A percentile compares a stretch with the other conserved stretches of the same genome.
phyloP scores from a whole-genome alignment of 2,113 vertebrate genomes.

The Halcyon malimbica region DNA sequence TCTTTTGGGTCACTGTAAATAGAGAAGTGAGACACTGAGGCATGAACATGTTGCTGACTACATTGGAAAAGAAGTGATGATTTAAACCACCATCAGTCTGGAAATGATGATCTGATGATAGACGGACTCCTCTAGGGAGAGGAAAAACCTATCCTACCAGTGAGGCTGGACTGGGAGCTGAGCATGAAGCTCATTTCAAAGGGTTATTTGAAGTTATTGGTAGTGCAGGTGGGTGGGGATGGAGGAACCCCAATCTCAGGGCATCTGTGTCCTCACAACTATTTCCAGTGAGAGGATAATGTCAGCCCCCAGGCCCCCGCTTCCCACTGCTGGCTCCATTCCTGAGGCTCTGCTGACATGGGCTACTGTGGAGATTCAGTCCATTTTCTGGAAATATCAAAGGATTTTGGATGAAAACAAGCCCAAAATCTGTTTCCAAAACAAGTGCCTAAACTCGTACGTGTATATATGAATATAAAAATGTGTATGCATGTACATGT shows the following conservation, averaged over 20 bases:
- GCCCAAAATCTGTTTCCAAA: neutral
- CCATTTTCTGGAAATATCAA: neutral
- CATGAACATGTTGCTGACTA: neutral
- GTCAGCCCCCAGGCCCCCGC: rapidly evolving
- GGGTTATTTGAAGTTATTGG: neutral
- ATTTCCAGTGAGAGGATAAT: neutral
- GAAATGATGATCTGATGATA: neutral
- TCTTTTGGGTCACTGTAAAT: neutral
- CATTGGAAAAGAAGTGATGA: neutral
- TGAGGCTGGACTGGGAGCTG: neutral
- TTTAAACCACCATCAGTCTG: neutral
- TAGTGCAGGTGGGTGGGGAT: neutral
- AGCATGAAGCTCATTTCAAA: neutral
- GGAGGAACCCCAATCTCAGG: neutral
- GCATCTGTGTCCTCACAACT: neutral
- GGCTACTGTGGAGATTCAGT: neutral
- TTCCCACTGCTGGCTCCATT: rapidly evolving
- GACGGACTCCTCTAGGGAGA: neutral
- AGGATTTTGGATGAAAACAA: neutral
- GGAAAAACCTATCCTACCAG: neutral
- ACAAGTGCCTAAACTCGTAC: neutral
- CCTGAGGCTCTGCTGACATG: neutral
- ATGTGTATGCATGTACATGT: neutral
- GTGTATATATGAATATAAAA: neutral
- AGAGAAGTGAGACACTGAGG: neutral